These are phyloP conservation scores for Hyperopisus bebe DNA, from an alignment of 2,113 vertebrate genomes.

Conservation along the genomic window DNA sequence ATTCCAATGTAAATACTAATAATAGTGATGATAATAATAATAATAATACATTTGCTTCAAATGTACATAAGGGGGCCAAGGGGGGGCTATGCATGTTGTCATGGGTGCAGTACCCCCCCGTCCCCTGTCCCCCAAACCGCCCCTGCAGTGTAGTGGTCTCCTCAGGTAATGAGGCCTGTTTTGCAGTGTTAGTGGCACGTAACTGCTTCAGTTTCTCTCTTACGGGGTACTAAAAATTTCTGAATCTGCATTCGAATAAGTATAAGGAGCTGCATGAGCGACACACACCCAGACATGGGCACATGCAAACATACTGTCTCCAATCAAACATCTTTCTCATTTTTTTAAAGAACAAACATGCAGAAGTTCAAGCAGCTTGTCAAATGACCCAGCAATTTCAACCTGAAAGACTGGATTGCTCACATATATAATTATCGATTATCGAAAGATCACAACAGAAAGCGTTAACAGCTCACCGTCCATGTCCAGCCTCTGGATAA, in stretches of 20 bases:
- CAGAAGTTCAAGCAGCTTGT: neutral
- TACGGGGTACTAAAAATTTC: neutral
- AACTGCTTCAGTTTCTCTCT: neutral
- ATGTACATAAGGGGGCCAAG: neutral
- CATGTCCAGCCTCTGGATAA: conserved; percentile 82
- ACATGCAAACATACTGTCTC: neutral
- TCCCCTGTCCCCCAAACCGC: neutral
- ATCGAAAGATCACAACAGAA: neutral
- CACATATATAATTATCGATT: neutral
- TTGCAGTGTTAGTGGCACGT: neutral
- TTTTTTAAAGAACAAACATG: neutral
- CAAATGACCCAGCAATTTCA: neutral
- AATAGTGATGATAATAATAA: neutral
- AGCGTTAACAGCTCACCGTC: conserved; percentile 58
- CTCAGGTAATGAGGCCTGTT: neutral
- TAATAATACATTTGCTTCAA: neutral
- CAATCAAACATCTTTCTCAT: neutral
- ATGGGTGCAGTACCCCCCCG: too few relatives aligned
- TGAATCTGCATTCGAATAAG: neutral
- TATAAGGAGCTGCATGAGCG: neutral
- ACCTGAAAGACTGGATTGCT: neutral
- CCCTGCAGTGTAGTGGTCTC: neutral
- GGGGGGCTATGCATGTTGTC: too few relatives aligned
- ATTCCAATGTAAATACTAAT: neutral
- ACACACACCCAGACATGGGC: neutral